Evolutionary conservation across 2,797 vertebrate genomes (phyloP).

Genomic region (Myripristis jacobus): DNA sequence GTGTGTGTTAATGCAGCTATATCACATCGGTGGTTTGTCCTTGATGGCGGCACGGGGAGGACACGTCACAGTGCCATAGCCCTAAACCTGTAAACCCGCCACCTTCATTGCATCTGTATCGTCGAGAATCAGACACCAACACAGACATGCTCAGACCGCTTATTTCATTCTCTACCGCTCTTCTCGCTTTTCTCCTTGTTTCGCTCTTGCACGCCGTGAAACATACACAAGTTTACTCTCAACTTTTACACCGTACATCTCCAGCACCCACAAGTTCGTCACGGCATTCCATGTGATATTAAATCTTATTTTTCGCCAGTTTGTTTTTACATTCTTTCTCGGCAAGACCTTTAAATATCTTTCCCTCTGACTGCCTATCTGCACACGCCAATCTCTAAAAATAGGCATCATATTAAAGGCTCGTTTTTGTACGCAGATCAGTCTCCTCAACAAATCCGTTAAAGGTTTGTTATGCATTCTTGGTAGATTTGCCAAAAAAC

Average conservation of each 20-base stretch:
- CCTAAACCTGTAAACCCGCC: slow-evolving; percentile 32
- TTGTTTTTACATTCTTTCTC: background rate
- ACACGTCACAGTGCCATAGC: slow-evolving; percentile 12
- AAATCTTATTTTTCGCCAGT: background rate
- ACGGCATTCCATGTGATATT: background rate
- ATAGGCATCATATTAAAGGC: background rate
- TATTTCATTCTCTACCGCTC: background rate
- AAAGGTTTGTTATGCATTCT: background rate
- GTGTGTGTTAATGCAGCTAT: slow-evolving; percentile 17
- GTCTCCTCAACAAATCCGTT: background rate
- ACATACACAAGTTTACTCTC: background rate
- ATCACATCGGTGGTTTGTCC: slow-evolving; percentile 23
- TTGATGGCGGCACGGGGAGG: background rate
- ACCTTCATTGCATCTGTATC: slow-evolving; percentile 31
- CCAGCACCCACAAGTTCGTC: background rate
- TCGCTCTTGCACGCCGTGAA: background rate
- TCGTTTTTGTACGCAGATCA: background rate
- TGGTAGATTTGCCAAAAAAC: background rate
- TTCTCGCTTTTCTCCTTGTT: slow-evolving; percentile 2
- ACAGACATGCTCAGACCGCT: slow-evolving; percentile 16
- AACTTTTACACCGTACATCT: background rate
- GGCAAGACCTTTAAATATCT: background rate
- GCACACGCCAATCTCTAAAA: background rate
- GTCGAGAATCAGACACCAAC: slow-evolving; percentile 4
- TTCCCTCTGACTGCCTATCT: background rate